phyloP scores from a whole-genome alignment of 2,797 vertebrate species.

The Apodemus agrarius region DNA sequence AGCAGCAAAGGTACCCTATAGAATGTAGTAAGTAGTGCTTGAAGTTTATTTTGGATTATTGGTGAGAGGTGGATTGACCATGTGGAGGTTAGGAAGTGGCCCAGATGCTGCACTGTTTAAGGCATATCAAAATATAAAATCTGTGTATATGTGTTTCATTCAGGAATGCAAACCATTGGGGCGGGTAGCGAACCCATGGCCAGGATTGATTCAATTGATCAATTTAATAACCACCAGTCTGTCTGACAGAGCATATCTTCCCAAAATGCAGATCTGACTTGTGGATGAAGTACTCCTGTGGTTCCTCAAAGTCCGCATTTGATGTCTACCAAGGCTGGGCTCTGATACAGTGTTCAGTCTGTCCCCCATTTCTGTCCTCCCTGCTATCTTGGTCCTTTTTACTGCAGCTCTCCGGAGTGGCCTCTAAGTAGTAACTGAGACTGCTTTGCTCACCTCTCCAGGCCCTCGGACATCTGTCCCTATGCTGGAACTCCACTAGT shows the following conservation, averaged over 20 bases:
- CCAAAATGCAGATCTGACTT: neutral
- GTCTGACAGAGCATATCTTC: neutral
- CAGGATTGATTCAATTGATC: neutral
- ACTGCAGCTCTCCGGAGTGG: accelerated
- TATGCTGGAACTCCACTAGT: neutral
- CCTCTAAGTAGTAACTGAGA: neutral
- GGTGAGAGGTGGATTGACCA: neutral
- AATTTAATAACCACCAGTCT: neutral
- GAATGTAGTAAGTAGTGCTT: neutral
- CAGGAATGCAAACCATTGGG: neutral
- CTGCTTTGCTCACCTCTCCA: neutral
- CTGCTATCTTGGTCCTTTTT: accelerated
- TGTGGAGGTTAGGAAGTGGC: neutral
- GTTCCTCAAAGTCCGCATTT: neutral
- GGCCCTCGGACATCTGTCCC: neutral
- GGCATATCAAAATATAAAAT: neutral
- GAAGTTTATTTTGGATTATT: neutral
- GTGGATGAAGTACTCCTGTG: accelerated
- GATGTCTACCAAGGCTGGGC: neutral
- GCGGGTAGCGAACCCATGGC: accelerated
- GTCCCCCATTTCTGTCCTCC: accelerated
- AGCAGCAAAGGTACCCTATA: neutral
- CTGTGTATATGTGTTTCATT: neutral
- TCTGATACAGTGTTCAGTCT: accelerated
- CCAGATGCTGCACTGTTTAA: neutral